A percentile compares a stretch with the other conserved stretches of the same genome.
Conservation (phyloP, 2,888 invertebrate species). For the Lepetodrilus schrolli region DNA sequence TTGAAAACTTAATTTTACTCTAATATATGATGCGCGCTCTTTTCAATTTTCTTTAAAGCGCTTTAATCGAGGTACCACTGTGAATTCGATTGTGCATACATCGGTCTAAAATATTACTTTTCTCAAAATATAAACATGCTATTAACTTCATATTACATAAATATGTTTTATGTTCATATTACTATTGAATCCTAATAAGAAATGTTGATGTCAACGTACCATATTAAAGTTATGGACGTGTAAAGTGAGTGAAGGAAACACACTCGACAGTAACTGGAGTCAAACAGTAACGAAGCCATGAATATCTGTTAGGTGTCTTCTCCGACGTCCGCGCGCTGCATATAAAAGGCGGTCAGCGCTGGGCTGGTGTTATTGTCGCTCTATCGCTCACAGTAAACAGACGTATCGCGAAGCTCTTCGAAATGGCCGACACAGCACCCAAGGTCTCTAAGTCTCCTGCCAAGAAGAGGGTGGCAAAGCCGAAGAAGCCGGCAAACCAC, state of each 20-base stretch:
- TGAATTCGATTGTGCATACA: not conserved
- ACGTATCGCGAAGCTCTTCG: not conserved
- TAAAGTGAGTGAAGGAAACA: slow-evolving; percentile 26
- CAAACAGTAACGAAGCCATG: slow-evolving; percentile 1
- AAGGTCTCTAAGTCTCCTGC: slow-evolving; percentile 34
- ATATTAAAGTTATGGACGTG: not conserved
- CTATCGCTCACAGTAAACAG: not conserved
- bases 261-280: not conserved
- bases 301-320: slow-evolving; percentile 24
- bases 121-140: not conserved
- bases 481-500: slow-evolving; percentile 53
- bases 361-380: not conserved
- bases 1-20: not conserved
- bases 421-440: slow-evolving; percentile 37
- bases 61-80: not conserved
- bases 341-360: slow-evolving; percentile 23
- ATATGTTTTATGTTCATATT: not conserved
- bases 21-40: not conserved
- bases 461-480: slow-evolving; percentile 48
- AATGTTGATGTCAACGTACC: not conserved
- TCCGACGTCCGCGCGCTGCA: slow-evolving; percentile 33
- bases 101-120: not conserved
- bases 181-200: not conserved
- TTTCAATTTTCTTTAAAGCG: not conserved
- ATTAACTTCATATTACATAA: not conserved